Evolutionary conservation across 2,113 vertebrate species (phyloP).

Genomic region (Calypte anna): DNA sequence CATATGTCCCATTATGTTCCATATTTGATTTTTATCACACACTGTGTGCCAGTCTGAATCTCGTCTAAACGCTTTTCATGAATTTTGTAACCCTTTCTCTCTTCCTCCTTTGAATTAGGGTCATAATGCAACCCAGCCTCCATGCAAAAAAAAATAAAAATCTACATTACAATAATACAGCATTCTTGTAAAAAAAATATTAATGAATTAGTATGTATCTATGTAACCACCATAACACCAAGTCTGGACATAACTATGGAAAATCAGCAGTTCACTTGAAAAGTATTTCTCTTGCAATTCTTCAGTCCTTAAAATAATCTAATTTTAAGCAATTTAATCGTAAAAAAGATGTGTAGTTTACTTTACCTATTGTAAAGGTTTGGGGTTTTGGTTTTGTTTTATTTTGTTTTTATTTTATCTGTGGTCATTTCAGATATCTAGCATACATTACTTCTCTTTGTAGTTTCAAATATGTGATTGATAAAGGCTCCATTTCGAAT

Average conservation of each 20-base stretch:
- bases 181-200: background rate
- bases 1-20: constrained; percentile 68
- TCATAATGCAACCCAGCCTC: background rate
- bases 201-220: background rate
- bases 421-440: background rate
- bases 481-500: too few species aligned
- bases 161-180: background rate
- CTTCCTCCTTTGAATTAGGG: background rate
- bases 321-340: background rate
- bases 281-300: background rate
- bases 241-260: background rate
- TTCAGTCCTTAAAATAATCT: background rate
- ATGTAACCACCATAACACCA: background rate
- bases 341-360: background rate
- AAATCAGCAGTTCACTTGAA: background rate
- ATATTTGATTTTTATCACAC: constrained; percentile 71
- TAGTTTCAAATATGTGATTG: too few species aligned
- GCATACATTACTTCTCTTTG: background rate
- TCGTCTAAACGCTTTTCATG: constrained; percentile 10
- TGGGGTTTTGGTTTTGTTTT: background rate
- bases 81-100: constrained; percentile 20
- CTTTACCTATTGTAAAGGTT: background rate
- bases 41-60: constrained; percentile 36
- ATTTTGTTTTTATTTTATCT: background rate
- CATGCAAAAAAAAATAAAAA: background rate